Base-by-base conservation (phyloP, 1,140 invertebrate species). In the Micrasema minimum region DNA sequence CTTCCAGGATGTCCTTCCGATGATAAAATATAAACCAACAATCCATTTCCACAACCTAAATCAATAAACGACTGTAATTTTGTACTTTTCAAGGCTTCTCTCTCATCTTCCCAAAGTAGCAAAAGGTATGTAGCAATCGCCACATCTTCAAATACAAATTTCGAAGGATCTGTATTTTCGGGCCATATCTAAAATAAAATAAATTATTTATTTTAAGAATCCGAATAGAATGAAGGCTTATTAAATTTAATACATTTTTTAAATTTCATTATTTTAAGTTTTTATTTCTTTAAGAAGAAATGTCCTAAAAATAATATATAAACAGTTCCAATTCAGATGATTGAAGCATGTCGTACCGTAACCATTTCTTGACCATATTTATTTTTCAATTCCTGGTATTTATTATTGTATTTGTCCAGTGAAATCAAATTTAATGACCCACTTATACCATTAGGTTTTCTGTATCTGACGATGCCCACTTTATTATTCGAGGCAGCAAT, bases 61-160 rank as follows among this genome's bases (percentile, higher is more conserved):
- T 99, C 97, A 1, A 97, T 88, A 87, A 99, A 99, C 1, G 85
- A 88, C 77, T 93, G 90, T 69, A 84, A 80, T 38, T 80, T 71
- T 20, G 76, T 18, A 16, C 79, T 78, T 43, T 79, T 79, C 22
- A 80, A 79, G 57, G 82, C 80, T 77, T 50, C 78, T 75, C 84
- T 80, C 55, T 86, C 84, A 41, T 85, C 76, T 51, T 89, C 83
- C 93, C 93, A 96, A 0, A 95, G 75, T 37, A 95, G 83, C 26
- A 98, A 83, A 14, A 99, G 84, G 81, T 99, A 99, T 1, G 93
- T 86, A 12, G 96, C 95, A 77, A 99, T 99, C 5, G 94, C 95
- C 68, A 99, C 87, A 81, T 99, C 97, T 87, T 99, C 97, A 86
- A 93, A 96, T 5, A 99, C 93, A 87, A 94, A 98, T 83, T 99